Base-by-base conservation (phyloP, 2,888 invertebrate species). In the Agonopterix arenella region DNA sequence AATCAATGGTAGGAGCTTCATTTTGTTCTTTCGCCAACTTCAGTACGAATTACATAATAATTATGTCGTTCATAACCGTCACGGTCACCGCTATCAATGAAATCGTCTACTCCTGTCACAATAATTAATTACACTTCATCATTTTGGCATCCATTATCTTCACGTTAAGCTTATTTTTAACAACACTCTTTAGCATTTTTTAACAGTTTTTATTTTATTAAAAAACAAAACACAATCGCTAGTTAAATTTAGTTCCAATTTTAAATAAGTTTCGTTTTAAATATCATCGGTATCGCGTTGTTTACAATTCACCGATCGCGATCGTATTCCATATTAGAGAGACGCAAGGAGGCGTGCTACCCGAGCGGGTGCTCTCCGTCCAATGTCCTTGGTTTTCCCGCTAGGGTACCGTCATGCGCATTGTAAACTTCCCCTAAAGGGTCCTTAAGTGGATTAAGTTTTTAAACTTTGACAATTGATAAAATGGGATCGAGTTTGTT, bases 401-500 rank as follows among this genome's bases (percentile, higher is more conserved):
- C 80, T 81, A 77, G 81, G 79, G 71, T 69, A 69, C 70, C 60
- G 84, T 74, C 86, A 86, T 85, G 86, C 85, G 85, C 86, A 85
- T 64, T 83, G 66, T 67, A 66, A 65, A 70, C 73, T 70, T 68
- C 68, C 72, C 74, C 78, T 73, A 76, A 84, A 84, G 81, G 81
- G 83, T 76, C 75, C 83, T 77, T 81, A 83, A 84, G 82, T 84
- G 84, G 84, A 86, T 86, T 88, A 84, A 86, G 84, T 85, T 88
- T 86, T 85, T 82, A 84, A 86, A 88, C 82, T 86, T 86, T 78
- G 79, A 84, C 83, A 84, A 86, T 85, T 84, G 82, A 81, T 88
- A 79, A 82, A 84, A 85, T 78, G 78, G 78, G 78, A 83, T 78
- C 73, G 76, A 80, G 75, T 83, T 82, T 80, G 76, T 78, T 79